Evolutionary conservation across 1,140 invertebrate genomes (phyloP), one percentile per base, ranked within the genome.

Genomic region (Drosophila truncata): DNA sequence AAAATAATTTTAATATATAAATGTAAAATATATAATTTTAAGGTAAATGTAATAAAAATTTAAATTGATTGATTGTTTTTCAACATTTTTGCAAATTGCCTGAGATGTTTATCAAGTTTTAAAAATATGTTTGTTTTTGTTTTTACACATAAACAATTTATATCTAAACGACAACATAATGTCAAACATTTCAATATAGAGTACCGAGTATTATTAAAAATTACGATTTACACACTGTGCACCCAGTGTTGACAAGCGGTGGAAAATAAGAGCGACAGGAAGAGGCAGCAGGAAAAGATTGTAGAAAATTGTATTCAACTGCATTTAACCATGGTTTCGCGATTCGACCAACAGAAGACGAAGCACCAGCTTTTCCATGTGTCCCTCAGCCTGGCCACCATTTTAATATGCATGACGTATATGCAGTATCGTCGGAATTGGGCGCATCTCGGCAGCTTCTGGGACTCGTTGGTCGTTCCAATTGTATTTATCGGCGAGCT

Each of bases 351-450:
- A 42, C 81, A 91, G 42, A 92, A 91, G 59, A 92, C 90, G 23
- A 92, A 92, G 64, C 91, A 92, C 27, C 91, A 92, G 72, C 91
- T 92, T 50, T 91, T 92, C 71, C 91, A 92, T 54, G 72, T 92
- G 33, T 91, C 90, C 41, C 82, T 92, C 23, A 92, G 91, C 33
- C 52, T 92, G 58, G 87, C 82, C 27, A 91, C 91, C 4, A 91
- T 92, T 27, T 65, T 92, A 16, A 82, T 92, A 58, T 92, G 91
- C 65, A 92, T 92, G 91, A 79, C 91, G 3, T 92, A 92, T 42
- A 92, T 92, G 88, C 90, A 92, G 55, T 90, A 90, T 44, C 80
- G 87, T 20, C 72, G 82, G 2, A 92, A 91, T 27, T 92, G 91
- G 91, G 73, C 82, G 13, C 81, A 92, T 55, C 66, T 92, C 5